Evolutionary conservation across 2,888 invertebrate species (phyloP).

Genomic region (Drosophila flavopinicola): DNA sequence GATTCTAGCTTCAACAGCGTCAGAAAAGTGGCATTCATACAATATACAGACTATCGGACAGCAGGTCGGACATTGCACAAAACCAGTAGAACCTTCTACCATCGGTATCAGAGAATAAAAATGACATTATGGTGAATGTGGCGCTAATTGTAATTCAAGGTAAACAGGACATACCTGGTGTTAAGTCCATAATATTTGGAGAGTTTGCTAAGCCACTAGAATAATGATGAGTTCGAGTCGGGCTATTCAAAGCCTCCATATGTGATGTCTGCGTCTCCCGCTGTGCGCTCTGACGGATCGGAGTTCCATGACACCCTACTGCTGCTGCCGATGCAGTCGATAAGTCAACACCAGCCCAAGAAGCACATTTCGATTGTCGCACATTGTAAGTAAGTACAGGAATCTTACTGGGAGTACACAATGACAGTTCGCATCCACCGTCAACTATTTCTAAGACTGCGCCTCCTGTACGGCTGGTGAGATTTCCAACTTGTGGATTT

Average conservation of each 20-base stretch:
- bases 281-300: slow-evolving; percentile 19
- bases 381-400: slow-evolving; percentile 86
- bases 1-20: too few species aligned
- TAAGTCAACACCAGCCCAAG: slow-evolving; percentile 87
- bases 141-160: too few species aligned
- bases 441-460: neutral
- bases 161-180: slow-evolving; percentile 85
- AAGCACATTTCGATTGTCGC: slow-evolving; percentile 89
- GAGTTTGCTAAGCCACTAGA: slow-evolving; percentile 75
- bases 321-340: slow-evolving; percentile 8
- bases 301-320: slow-evolving; percentile 5
- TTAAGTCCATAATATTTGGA: slow-evolving; percentile 85
- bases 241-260: slow-evolving; percentile 24
- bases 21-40: too few species aligned
- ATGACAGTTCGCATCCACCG: slow-evolving; percentile 30
- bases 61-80: too few species aligned
- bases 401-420: slow-evolving; percentile 86
- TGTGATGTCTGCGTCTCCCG: slow-evolving; percentile 9
- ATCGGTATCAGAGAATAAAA: too few species aligned
- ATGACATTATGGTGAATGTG: too few species aligned
- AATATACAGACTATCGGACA: too few species aligned
- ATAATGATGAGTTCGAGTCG: slow-evolving; percentile 62
- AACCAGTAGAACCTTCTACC: too few species aligned
- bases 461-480: neutral
- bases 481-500: slow-evolving; percentile 1